These are phyloP conservation scores for Mesocricetus auratus DNA, from an alignment of 2,113 vertebrate species.

Conservation along the genomic window DNA sequence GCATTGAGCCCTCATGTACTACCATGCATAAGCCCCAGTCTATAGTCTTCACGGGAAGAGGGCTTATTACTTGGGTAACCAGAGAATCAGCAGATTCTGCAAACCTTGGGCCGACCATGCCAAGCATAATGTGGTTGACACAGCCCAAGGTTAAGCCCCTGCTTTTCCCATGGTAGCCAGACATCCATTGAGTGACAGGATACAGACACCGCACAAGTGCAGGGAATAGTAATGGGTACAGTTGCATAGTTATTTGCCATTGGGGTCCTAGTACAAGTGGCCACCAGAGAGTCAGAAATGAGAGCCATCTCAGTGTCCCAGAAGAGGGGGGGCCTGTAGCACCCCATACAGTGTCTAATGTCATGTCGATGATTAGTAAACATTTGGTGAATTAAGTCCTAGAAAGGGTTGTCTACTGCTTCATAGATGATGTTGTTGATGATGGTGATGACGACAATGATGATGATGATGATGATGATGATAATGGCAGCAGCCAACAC, in stretches of 20 bases:
- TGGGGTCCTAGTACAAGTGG: not conserved
- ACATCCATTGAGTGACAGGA: not conserved
- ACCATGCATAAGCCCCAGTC: no score
- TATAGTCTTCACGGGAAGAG: not conserved
- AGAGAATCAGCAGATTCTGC: not conserved
- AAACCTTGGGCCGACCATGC: not conserved
- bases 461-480: not conserved
- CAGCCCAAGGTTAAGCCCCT: not conserved
- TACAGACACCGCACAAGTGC: not conserved
- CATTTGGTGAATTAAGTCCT: not conserved
- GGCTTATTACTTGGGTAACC: not conserved
- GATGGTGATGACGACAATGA: not conserved
- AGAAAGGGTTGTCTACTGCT: not conserved
- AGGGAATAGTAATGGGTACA: not conserved
- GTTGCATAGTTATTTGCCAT: not conserved
- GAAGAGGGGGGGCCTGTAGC: not conserved
- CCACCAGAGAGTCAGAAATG: not conserved
- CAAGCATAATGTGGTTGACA: fast-evolving
- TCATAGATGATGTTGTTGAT: not conserved
- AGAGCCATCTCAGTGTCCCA: not conserved
- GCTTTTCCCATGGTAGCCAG: not conserved
- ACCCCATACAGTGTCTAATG: not conserved
- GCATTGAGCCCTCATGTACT: not conserved
- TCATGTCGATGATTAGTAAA: not conserved
- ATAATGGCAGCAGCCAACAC: not conserved